These are phyloP conservation scores for Cyprinodon variegatus DNA, from an alignment of 2,113 vertebrate genomes.

Conservation along the genomic window DNA sequence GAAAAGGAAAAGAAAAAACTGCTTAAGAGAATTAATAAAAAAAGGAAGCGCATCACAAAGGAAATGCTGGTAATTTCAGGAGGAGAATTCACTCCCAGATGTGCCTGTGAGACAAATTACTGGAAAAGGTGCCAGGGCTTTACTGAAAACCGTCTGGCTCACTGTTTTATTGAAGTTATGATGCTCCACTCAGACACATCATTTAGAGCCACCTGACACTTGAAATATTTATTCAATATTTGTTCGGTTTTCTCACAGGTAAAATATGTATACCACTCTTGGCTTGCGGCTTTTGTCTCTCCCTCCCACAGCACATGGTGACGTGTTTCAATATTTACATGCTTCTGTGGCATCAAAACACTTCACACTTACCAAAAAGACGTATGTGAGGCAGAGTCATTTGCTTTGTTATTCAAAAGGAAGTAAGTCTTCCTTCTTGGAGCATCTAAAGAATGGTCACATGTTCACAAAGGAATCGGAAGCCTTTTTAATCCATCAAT, in stretches of 20 bases:
- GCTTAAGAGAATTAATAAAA: background rate
- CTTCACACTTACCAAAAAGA: conserved; percentile 80
- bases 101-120: conserved; percentile 7
- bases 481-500: conserved; percentile 52
- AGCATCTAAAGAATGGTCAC: conserved; percentile 72
- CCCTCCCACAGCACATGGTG: conserved; percentile 73
- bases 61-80: background rate
- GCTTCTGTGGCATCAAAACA: conserved; percentile 81
- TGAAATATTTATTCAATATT: conserved; percentile 67
- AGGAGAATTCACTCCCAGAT: background rate
- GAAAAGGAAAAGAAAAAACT: background rate
- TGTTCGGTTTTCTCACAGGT: conserved; percentile 70
- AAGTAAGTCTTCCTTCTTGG: conserved; percentile 77
- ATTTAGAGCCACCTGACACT: conserved; percentile 36
- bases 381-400: conserved; percentile 67
- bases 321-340: conserved; percentile 91
- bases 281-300: conserved; percentile 62
- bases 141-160: conserved; percentile 39
- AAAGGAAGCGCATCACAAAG: conserved; percentile 1
- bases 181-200: conserved; percentile 15
- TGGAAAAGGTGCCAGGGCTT: conserved; percentile 27
- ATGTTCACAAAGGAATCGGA: conserved; percentile 57
- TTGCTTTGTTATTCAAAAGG: conserved; percentile 76
- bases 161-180: conserved; percentile 25
- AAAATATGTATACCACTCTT: conserved; percentile 77